These are phyloP conservation scores for Dastarcus helophoroides DNA, from an alignment of 2,888 invertebrate genomes.

Conservation along the genomic window DNA sequence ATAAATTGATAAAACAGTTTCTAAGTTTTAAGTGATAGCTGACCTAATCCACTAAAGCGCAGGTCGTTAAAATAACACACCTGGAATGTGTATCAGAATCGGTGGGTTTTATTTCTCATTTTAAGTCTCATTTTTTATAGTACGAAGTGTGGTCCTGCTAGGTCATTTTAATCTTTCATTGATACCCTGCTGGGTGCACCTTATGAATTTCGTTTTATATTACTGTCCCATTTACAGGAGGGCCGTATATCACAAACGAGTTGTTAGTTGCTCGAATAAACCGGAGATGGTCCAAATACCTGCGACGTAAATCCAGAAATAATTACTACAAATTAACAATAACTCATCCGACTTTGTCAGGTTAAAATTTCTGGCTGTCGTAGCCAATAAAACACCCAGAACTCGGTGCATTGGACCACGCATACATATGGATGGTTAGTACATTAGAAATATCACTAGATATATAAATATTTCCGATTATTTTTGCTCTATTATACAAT, in stretches of 20 bases:
- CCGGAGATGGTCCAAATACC: constrained; percentile 24
- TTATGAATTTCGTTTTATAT: constrained; percentile 20
- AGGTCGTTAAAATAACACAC: too few relatives aligned
- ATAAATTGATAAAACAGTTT: too few relatives aligned
- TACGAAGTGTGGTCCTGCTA: constrained; percentile 10
- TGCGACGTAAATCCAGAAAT: constrained; percentile 25
- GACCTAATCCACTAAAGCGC: too few relatives aligned
- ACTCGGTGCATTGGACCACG: too few relatives aligned
- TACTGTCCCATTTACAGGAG: constrained; percentile 16
- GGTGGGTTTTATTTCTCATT: too few relatives aligned
- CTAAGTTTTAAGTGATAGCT: too few relatives aligned
- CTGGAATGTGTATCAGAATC: too few relatives aligned
- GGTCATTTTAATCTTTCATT: constrained; percentile 12
- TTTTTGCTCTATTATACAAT: too few relatives aligned
- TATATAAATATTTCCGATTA: too few relatives aligned
- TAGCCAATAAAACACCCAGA: neutral
- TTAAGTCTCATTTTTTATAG: too few relatives aligned
- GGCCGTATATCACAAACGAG: constrained; percentile 22
- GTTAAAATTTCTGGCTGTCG: constrained; percentile 8
- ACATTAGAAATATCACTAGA: too few relatives aligned
- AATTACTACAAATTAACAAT: constrained; percentile 24
- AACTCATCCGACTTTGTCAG: constrained; percentile 18
- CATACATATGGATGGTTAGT: too few relatives aligned
- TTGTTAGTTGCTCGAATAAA: constrained; percentile 18
- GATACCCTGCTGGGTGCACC: constrained; percentile 11